These are phyloP conservation scores for Budorcas taxicolor DNA, from an alignment of 2,113 vertebrate species.

Conservation along the genomic window DNA sequence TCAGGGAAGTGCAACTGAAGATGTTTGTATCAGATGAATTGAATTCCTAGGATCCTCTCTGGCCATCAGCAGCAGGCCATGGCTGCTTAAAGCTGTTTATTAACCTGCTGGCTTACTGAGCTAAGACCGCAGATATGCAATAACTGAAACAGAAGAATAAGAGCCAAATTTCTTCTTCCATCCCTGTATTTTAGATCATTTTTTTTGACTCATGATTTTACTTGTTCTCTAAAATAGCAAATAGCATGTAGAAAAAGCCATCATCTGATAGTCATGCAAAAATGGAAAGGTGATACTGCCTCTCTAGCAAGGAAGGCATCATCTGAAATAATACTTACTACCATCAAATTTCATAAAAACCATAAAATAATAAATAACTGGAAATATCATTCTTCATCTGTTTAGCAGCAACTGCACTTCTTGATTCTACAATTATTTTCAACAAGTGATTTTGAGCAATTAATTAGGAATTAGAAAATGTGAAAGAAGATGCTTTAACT, in stretches of 20 bases:
- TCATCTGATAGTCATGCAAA: background rate
- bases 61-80: background rate
- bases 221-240: background rate
- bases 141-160: background rate
- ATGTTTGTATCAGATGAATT: background rate
- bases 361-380: background rate
- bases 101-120: background rate
- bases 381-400: background rate
- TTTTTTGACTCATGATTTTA: background rate
- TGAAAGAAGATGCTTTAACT: background rate
- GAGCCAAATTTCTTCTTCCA: background rate
- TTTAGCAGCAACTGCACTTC: background rate
- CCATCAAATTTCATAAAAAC: background rate
- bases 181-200: background rate
- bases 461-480: background rate
- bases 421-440: background rate
- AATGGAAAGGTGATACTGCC: background rate
- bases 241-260: background rate
- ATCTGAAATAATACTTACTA: background rate
- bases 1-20: background rate
- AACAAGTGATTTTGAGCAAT: background rate
- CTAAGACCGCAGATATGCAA: background rate
- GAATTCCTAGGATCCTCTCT: background rate
- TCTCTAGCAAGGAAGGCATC: background rate
- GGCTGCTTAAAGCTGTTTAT: background rate